These are phyloP conservation scores for Cassiopea andromeda DNA, from an alignment of 30 jellyfish, hydroid and myxozoan species.

Conservation along the genomic window DNA sequence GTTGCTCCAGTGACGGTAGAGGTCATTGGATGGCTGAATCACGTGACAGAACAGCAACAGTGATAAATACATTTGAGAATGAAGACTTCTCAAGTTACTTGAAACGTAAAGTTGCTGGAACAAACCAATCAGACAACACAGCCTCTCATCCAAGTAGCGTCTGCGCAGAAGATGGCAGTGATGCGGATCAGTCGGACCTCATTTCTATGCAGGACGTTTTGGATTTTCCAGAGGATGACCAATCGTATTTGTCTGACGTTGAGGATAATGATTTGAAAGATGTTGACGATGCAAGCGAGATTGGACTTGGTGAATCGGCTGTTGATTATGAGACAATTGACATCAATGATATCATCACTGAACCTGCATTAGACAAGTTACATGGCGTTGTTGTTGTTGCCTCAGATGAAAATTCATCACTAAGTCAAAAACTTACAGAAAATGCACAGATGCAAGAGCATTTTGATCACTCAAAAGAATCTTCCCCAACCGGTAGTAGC, in stretches of 20 bases:
- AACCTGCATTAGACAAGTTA: background rate
- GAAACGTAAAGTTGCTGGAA: conserved; percentile 1
- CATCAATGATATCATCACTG: conserved; percentile 15
- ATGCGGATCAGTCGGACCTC: conserved; percentile 72
- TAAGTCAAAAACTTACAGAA: background rate
- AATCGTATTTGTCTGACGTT: conserved; percentile 52
- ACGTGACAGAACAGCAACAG: conserved; percentile 67
- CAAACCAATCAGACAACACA: conserved; percentile 40
- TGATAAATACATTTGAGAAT: conserved; percentile 61
- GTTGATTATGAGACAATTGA: conserved; percentile 52
- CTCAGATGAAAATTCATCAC: background rate
- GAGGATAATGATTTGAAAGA: conserved; percentile 23
- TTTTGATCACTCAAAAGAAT: background rate
- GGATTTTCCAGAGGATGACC: conserved; percentile 64
- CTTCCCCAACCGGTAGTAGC: background rate
- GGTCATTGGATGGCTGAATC: conserved; percentile 80
- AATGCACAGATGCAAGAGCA: background rate
- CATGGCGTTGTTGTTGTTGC: conserved; percentile 4
- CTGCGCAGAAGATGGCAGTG: conserved; percentile 77
- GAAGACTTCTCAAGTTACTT: conserved; percentile 36
- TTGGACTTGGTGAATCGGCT: conserved; percentile 80
- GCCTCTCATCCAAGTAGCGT: conserved; percentile 67
- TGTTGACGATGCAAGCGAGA: conserved; percentile 44
- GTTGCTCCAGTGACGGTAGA: conserved; percentile 15
- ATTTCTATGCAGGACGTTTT: conserved; percentile 57